Evolutionary conservation across 2,113 vertebrate species (phyloP).

Genomic region (Ursus arctos): DNA sequence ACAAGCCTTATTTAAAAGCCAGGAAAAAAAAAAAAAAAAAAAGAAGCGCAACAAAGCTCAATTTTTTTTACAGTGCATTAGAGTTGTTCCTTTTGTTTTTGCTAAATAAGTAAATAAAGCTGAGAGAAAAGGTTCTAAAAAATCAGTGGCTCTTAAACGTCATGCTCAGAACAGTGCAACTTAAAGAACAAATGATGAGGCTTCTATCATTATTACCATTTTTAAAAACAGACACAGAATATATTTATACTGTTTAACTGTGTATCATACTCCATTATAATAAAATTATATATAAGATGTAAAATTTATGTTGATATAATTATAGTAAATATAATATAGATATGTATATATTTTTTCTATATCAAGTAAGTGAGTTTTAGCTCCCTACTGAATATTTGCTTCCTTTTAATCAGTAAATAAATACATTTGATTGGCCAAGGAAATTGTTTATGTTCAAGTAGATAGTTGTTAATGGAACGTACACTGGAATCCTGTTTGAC

Average conservation of each 20-base stretch:
- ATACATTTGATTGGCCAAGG: background rate
- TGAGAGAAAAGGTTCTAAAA: background rate
- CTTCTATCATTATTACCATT: background rate
- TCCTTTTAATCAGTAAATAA: background rate
- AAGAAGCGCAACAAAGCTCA: background rate
- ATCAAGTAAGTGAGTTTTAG: background rate
- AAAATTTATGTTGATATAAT: background rate
- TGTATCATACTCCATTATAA: background rate
- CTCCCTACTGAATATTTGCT: background rate
- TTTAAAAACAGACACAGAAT: background rate
- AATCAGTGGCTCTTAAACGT: background rate
- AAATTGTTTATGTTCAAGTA: background rate
- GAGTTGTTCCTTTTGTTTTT: conserved; percentile 56
- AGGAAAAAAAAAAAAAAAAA: background rate
- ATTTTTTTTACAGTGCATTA: conserved; percentile 24
- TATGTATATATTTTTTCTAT: background rate
- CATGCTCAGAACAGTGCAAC: background rate
- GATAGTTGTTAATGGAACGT: background rate
- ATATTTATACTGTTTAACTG: background rate
- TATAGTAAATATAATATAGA: background rate
- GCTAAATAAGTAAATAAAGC: conserved; percentile 48
- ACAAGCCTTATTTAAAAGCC: conserved; percentile 73
- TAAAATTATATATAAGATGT: background rate
- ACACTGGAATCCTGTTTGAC: background rate
- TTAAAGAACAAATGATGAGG: background rate